phyloP scores from a whole-genome alignment of 2,888 invertebrate genomes.

The Achlya flavicornis region DNA sequence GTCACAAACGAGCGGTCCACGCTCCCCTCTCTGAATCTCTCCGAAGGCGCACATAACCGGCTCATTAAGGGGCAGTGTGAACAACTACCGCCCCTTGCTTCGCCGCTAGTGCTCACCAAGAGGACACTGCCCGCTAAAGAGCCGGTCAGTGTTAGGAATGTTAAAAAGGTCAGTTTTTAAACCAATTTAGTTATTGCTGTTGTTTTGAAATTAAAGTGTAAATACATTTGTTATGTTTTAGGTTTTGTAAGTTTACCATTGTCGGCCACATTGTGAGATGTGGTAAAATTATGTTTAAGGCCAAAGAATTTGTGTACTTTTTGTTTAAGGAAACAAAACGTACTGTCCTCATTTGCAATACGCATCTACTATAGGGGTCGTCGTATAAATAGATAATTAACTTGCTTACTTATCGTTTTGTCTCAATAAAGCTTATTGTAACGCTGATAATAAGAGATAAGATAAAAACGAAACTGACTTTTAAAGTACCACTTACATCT shows the following conservation, averaged over 20 bases:
- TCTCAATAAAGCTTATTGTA: not conserved
- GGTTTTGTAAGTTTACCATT: no score
- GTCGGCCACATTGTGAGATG: no score
- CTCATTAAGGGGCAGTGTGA: constrained; percentile 69
- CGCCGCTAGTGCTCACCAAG: constrained; percentile 69
- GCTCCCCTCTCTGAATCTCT: constrained; percentile 68
- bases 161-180: constrained; percentile 56
- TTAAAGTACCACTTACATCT: no score
- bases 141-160: constrained; percentile 51
- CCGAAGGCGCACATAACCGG: constrained; percentile 63
- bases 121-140: constrained; percentile 60
- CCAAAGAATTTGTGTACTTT: no score
- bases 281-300: no score
- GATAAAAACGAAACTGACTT: no score
- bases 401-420: not conserved
- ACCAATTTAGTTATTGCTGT: not conserved
- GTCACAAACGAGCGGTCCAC: constrained; percentile 72
- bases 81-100: constrained; percentile 74
- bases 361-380: not conserved
- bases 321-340: no score
- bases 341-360: no score
- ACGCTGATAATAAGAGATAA: no score
- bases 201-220: not conserved
- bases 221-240: no score
- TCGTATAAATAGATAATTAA: not conserved